A percentile compares a stretch with the other conserved stretches of the same genome.
phyloP scores from a whole-genome alignment of 2,797 vertebrate species.

The Myotis myotis region DNA sequence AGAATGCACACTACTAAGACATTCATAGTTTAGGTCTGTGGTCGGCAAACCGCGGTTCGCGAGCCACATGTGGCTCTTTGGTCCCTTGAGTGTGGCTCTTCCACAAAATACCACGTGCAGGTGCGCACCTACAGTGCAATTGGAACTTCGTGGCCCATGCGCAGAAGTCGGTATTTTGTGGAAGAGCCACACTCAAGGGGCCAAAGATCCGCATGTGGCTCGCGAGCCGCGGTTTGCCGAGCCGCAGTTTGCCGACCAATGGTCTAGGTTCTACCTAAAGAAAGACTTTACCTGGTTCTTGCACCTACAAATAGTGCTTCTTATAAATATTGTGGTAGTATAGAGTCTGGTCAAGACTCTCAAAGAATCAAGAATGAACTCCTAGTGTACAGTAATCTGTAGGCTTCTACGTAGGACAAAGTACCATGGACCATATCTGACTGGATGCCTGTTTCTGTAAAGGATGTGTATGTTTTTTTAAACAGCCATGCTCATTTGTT shows the following conservation, averaged over 20 bases:
- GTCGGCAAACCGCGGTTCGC: too few relatives aligned
- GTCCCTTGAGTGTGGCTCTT: too few relatives aligned
- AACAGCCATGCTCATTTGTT: background rate
- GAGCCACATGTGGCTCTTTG: too few relatives aligned
- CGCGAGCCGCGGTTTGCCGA: too few relatives aligned
- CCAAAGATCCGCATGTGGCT: too few relatives aligned
- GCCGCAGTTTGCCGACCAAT: too few relatives aligned
- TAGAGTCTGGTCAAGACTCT: background rate
- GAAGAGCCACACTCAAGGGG: too few relatives aligned
- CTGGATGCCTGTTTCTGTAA: background rate
- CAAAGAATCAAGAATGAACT: background rate
- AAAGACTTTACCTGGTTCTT: background rate
- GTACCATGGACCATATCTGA: background rate
- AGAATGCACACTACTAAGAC: background rate
- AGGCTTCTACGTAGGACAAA: background rate
- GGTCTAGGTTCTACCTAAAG: background rate
- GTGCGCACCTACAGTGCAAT: too few relatives aligned
- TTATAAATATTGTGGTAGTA: background rate
- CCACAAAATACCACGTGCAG: too few relatives aligned
- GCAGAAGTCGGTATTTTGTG: too few relatives aligned
- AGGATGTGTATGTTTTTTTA: background rate
- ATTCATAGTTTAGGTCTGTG: background rate
- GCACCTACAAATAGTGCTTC: background rate
- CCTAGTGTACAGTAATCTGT: background rate
- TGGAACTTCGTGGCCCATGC: too few relatives aligned